phyloP scores from a whole-genome alignment of 2,888 invertebrate genomes.

The Agriopis marginaria region DNA sequence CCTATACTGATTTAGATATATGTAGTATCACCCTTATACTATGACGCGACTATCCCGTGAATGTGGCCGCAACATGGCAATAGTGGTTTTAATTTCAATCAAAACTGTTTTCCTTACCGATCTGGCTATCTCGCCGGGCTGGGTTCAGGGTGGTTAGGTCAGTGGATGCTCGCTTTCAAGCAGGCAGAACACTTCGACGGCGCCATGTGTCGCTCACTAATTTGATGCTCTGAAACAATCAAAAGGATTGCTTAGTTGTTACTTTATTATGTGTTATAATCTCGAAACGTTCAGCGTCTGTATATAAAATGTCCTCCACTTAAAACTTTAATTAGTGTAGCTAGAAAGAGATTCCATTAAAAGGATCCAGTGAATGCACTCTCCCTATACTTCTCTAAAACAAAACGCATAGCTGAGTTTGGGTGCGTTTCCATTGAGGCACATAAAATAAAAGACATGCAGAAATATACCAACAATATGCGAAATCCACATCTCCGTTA shows the following conservation, averaged over 20 bases:
- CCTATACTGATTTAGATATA: too few relatives aligned
- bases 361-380: too few relatives aligned
- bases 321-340: not conserved
- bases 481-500: too few relatives aligned
- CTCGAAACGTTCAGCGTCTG: not conserved
- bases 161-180: slow-evolving; percentile 8
- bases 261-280: not conserved
- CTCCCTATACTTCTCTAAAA: too few relatives aligned
- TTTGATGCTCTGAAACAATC: slow-evolving; percentile 4
- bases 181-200: not conserved
- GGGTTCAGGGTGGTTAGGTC: slow-evolving; percentile 4
- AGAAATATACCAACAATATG: too few relatives aligned
- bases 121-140: slow-evolving; percentile 4
- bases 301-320: not conserved
- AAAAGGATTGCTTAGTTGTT: not conserved
- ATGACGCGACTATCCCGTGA: too few relatives aligned
- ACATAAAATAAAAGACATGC: too few relatives aligned
- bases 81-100: not conserved
- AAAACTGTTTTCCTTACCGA: slow-evolving; percentile 6
- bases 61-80: too few relatives aligned
- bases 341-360: too few relatives aligned
- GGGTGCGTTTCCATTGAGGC: too few relatives aligned
- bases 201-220: slow-evolving; percentile 10
- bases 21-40: too few relatives aligned
- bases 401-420: not conserved